Conservation (phyloP, 37 sponge, comb jelly and placozoan genomes). For the Eunapius fragilis region DNA sequence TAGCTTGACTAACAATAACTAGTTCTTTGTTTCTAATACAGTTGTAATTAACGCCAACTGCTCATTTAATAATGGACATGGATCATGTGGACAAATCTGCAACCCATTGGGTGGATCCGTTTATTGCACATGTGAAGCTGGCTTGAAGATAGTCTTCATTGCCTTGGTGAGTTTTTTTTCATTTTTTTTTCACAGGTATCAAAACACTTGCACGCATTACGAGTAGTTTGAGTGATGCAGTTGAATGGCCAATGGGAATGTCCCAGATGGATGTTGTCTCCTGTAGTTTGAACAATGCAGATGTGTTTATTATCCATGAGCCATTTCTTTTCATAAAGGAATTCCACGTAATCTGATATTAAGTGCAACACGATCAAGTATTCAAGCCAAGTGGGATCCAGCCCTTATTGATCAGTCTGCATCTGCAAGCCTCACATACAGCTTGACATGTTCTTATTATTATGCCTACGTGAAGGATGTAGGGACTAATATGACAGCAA, state of each 20-base stretch:
- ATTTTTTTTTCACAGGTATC: too few species aligned
- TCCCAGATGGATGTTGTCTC: too few species aligned
- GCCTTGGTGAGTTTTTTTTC: too few species aligned
- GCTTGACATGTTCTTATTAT: background rate
- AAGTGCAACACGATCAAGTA: background rate
- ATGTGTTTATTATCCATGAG: too few species aligned
- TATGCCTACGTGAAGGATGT: background rate
- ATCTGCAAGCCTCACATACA: background rate
- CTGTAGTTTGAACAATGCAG: too few species aligned
- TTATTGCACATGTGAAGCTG: constrained; percentile 7
- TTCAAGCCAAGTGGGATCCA: background rate
- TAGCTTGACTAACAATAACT: too few species aligned
- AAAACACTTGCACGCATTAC: too few species aligned
- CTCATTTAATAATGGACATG: background rate
- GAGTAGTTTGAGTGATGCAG: too few species aligned
- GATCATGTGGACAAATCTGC: constrained; percentile 17
- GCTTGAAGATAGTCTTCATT: background rate
- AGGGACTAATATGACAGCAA: background rate
- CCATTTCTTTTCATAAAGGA: background rate
- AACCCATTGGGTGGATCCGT: background rate
- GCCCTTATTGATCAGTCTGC: background rate
- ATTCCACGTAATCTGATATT: background rate
- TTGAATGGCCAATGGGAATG: too few species aligned
- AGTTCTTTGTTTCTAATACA: too few species aligned
- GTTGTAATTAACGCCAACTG: constrained; percentile 2